Evolutionary conservation across 2,888 invertebrate species (phyloP).

Genomic region (Sphinx pinastri): DNA sequence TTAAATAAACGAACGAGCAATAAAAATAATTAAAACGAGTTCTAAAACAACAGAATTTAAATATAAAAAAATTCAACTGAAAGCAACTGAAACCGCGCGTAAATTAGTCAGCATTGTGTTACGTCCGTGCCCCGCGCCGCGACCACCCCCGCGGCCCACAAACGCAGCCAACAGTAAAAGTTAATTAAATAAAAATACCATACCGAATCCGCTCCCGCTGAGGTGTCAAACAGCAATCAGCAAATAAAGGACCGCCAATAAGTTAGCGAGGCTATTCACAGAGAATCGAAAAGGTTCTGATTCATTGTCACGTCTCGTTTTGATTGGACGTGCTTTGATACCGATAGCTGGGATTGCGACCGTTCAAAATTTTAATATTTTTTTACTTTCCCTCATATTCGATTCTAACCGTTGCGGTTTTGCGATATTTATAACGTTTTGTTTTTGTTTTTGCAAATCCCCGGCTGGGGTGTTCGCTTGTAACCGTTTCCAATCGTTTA

Average conservation of each 20-base stretch:
- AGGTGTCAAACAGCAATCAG: conserved; percentile 80
- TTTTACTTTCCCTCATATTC: conserved; percentile 70
- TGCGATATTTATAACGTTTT: conserved; percentile 71
- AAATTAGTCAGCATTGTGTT: conserved; percentile 76
- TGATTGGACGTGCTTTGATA: conserved; percentile 84
- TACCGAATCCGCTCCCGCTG: conserved; percentile 63
- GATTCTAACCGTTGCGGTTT: conserved; percentile 75
- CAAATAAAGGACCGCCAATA: conserved; percentile 80
- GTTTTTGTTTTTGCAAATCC: conserved; percentile 66
- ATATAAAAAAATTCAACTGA: conserved; percentile 58
- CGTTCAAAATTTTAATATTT: conserved; percentile 78
- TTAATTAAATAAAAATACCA: conserved; percentile 79
- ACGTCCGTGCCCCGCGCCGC: conserved; percentile 39
- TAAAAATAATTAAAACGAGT: conserved; percentile 56
- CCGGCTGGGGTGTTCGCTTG: conserved; percentile 51
- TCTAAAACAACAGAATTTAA: conserved; percentile 50
- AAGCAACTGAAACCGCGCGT: conserved; percentile 63
- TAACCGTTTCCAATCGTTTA: conserved; percentile 59
- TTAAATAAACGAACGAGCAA: conserved; percentile 44
- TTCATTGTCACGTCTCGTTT: conserved; percentile 82
- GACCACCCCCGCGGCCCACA: conserved; percentile 49
- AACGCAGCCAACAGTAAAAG: conserved; percentile 63
- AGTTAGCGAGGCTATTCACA: conserved; percentile 78
- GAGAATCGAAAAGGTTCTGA: conserved; percentile 77
- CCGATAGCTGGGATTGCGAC: conserved; percentile 79